Evolutionary conservation across 1,140 invertebrate species (phyloP), one percentile per base, ranked within the genome.

Genomic region (Augochlora pura): DNA sequence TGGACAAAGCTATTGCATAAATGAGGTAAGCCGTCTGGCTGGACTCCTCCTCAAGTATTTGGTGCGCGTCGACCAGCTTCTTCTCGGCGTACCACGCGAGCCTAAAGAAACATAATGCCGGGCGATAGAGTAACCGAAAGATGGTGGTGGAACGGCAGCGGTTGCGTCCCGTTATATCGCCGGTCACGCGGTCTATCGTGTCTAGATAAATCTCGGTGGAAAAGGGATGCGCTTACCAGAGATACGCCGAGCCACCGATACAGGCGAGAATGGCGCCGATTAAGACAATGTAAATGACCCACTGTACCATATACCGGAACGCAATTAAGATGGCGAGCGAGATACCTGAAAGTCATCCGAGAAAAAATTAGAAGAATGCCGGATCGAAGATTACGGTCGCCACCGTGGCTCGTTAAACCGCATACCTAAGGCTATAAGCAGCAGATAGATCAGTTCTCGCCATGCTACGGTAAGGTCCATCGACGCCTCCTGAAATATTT

Each of bases 201-300:
- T 25, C n/a, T 0, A 38, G 42, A 57, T 42, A 14, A 59, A 68
- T 46, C 38, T 49, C 64, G 8, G 0, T 8, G 12, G 10, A 46
- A 42, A 57, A 14, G 32, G 52, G 21, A 25, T 38, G 38, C 21
- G 12, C 62, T 94, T 94, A 96, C 96, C 96, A 97, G 52, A 97
- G 91, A 81, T 94, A 95, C 42, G 93, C 93, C 38, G 96, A 95
- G 75, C 93, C 94, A 80, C 91, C 94, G 42, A 96, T 90, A 62
- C 94, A 94, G 16, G 94, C 94, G 2, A 95, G 46, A 23, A 95
- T 92, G 14, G 94, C 93, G 2, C 94, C 93, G 46, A 94, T 88
- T 12, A 97, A 90, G 27, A 96, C 94, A 9, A 96, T 86, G 94
- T 96, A 97, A 69, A 97, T 95, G 25, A 97, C 92, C 65, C 95